Evolutionary conservation across 2,888 invertebrate species (phyloP), one percentile per base, ranked within the genome.

Genomic region (Cheilosia scutellata): DNA sequence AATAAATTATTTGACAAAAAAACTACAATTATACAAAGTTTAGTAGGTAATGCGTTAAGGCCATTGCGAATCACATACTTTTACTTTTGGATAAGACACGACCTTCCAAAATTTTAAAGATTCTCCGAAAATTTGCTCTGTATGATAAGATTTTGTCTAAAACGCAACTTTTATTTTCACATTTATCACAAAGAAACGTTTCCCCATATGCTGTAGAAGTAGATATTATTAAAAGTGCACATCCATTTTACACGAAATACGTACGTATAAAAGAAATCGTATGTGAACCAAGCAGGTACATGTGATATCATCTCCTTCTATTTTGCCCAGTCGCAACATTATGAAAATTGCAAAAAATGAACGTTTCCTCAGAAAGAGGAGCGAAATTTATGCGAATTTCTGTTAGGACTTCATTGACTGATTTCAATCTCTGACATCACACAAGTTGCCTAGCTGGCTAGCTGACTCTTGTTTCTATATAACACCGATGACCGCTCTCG

Each of bases 391-490:
- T 86, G 76, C 66, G 86, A 82, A 68, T 82, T 77, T 82, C 57
- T 77, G 80, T 75, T 71, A 77, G 60, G 72, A 80, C 76, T 86
- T 72, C 82, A 86, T 86, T 86, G 86, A 86, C 86, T 86, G 86
- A 86, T 86, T 76, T 76, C 86, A 86, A 86, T 86, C 86, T 86
- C 72, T 86, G 76, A 86, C 86, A 86, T 82, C 77, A 82, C 82
- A 76, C 66, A 66, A 72, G 76, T 82, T 82, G 62, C 66, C 44
- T 53, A 66, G 51, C 49, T 47, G 13, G n/a, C 47, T 13, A 58
- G 58, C 74, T 63, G 44, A 53, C 66, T 66, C 66, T 86, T 77
- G 86, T 86, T 82, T 51, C 76, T 82, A 44, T 77, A 82, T 77
- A 82, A 77, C 86, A 76, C 82, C 72, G 82, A 86, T 86, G 86